Base-by-base conservation (phyloP, 2,888 invertebrate genomes). In the Caenorhabditis macrosperma region DNA sequence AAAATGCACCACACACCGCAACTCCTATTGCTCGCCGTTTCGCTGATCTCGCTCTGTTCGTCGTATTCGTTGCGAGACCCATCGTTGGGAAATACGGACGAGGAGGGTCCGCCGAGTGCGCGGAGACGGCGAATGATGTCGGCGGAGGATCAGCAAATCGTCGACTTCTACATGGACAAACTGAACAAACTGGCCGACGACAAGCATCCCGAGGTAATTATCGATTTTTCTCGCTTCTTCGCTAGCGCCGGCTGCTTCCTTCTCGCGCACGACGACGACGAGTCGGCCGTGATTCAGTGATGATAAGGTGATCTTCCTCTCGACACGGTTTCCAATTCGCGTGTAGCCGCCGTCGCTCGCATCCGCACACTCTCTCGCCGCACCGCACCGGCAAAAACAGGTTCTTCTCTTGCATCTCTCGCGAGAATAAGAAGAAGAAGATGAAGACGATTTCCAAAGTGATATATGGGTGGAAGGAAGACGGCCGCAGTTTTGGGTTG, bases 161-260 rank as follows among this genome's bases (percentile, higher is more conserved):
- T 89, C 9, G 74, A 87, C n/a, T 83, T 68, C 41, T 89, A 89
- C 55, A 72, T 89, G 82, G 78, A 83, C 9, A 87, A 87, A 72
- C 41, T 89, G 30, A 87, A 86, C 30, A 83, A 86, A 33, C 60
- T 89, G 26, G 86, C 86, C 0, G 82, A 78, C 35, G 82, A 84
- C 17, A 78, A 82, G 52, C 84, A 87, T 82, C 85, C 87, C 26
- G 61, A 71, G 55, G 61, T 71, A 38, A 12, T n/a, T n/a, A n/a
- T n/a, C n/a, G n/a, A n/a, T n/a, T n/a, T n/a, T n/a, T n/a, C n/a
- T n/a, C n/a, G n/a, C n/a, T n/a, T n/a, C n/a, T n/a, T n/a, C n/a
- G n/a, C n/a, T n/a, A n/a, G n/a, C n/a, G n/a, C n/a, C n/a, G n/a
- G n/a, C n/a, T n/a, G n/a, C n/a, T n/a, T n/a, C n/a, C n/a, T n/a